Percentiles rank a stretch among this genome's conserved stretches.
Evolutionary conservation across 2,888 invertebrate genomes (phyloP).

Genomic region (Catocala fraxini): DNA sequence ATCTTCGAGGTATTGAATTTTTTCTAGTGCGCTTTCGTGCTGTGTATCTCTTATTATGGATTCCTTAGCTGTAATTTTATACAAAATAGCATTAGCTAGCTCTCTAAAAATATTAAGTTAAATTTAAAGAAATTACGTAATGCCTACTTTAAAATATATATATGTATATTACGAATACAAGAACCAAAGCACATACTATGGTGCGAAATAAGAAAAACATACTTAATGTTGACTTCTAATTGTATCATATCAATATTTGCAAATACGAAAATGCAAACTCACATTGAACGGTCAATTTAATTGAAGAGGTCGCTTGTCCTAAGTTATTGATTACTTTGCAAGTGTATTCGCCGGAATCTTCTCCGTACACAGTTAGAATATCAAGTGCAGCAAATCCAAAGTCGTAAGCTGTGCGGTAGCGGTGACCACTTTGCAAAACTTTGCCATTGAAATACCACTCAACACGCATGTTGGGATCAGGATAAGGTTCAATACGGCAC

Average conservation of each 20-base stretch:
- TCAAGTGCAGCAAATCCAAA: conserved; percentile 99
- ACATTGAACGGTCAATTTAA: conserved; percentile 94
- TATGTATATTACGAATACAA: no score
- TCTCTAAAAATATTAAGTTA: no score
- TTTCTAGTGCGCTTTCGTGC: conserved; percentile 96
- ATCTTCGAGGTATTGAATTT: conserved; percentile 97
- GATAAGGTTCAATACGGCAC: conserved; percentile 97
- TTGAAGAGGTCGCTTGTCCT: conserved; percentile 94
- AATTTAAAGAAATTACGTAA: no score
- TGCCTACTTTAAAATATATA: no score
- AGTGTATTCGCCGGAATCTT: conserved; percentile 97
- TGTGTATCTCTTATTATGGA: conserved; percentile 96
- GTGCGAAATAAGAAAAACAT: no score
- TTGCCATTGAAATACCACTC: conserved; percentile 98
- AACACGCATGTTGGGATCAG: conserved; percentile 95
- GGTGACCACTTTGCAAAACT: conserved; percentile 95
- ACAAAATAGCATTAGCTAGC: neutral
- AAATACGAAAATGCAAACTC: conserved; percentile 73
- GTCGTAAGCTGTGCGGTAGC: conserved; percentile 97
- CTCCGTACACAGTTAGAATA: conserved; percentile 96
- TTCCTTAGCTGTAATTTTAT: conserved; percentile 89
- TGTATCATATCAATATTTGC: neutral
- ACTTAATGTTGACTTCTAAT: no score
- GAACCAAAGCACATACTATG: no score
- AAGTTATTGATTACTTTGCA: conserved; percentile 95